Evolutionary conservation across 2,888 invertebrate species (phyloP).

Genomic region (Druceiella hillmani): DNA sequence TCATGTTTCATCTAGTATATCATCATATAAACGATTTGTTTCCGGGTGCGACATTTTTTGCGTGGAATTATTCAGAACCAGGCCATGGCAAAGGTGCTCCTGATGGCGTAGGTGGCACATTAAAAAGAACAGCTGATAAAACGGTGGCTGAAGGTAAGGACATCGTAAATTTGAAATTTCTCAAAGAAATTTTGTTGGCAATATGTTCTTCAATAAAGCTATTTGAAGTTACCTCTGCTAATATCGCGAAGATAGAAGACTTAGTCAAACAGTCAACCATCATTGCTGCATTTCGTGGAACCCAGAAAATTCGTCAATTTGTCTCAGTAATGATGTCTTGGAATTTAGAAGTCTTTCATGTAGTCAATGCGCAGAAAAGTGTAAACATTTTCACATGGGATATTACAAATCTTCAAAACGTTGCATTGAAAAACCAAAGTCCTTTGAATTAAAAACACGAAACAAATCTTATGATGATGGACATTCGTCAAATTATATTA

Average conservation of each 20-base stretch:
- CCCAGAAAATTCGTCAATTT: slow-evolving; percentile 22
- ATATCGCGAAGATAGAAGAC: slow-evolving; percentile 20
- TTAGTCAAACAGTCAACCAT: slow-evolving; percentile 18
- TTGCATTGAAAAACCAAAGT: slow-evolving; percentile 12
- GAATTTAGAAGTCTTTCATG: slow-evolving; percentile 21
- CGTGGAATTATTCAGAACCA: slow-evolving; percentile 31
- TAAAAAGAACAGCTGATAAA: slow-evolving; percentile 29
- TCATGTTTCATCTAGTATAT: slow-evolving; percentile 21
- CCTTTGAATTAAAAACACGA: slow-evolving; percentile 10
- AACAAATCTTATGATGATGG: slow-evolving; percentile 10
- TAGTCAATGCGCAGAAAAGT: slow-evolving; percentile 16
- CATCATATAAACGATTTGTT: slow-evolving; percentile 17
- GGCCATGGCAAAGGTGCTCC: slow-evolving; percentile 32
- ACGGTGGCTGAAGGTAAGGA: slow-evolving; percentile 21
- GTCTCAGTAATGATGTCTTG: slow-evolving; percentile 16
- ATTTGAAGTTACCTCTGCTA: slow-evolving; percentile 22
- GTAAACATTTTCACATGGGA: slow-evolving; percentile 20
- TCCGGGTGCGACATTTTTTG: slow-evolving; percentile 17
- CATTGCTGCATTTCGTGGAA: slow-evolving; percentile 22
- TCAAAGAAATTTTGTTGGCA: slow-evolving; percentile 20
- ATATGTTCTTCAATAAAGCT: slow-evolving; percentile 23
- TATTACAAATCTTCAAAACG: slow-evolving; percentile 14
- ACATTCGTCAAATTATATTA: slow-evolving; percentile 11
- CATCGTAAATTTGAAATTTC: slow-evolving; percentile 21
- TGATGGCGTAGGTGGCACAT: slow-evolving; percentile 30